phyloP scores from a whole-genome alignment of 2,113 vertebrate species.

The Hassar affinis region DNA sequence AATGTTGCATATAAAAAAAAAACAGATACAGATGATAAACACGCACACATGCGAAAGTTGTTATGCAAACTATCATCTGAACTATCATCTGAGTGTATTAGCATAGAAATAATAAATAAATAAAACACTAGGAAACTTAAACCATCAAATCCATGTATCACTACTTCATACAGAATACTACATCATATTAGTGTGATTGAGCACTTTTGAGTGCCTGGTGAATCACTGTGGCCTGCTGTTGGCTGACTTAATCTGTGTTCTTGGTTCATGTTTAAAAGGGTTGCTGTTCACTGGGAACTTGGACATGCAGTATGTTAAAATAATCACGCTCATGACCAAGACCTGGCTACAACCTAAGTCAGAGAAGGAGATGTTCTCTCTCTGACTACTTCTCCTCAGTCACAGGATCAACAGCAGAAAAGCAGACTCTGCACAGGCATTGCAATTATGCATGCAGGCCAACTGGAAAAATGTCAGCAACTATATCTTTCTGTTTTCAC shows the following conservation, averaged over 20 bases:
- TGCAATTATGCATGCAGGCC: slow-evolving; percentile 18
- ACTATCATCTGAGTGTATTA: background rate
- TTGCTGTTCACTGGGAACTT: slow-evolving; percentile 45
- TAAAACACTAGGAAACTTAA: background rate
- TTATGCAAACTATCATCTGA: background rate
- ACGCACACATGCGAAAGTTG: background rate
- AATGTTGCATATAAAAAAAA: background rate
- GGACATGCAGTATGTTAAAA: slow-evolving; percentile 51
- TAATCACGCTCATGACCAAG: slow-evolving; percentile 44
- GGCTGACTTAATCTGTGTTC: slow-evolving; percentile 39
- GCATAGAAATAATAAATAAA: background rate
- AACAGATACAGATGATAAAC: background rate
- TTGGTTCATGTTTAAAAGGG: slow-evolving; percentile 39
- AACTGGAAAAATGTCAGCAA: slow-evolving; percentile 28
- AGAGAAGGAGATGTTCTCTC: slow-evolving; percentile 19
- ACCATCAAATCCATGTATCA: background rate
- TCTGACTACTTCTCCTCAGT: slow-evolving; percentile 45
- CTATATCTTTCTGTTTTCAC: slow-evolving; percentile 4
- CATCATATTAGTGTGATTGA: background rate
- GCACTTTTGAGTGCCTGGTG: slow-evolving; percentile 7
- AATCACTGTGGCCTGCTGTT: background rate
- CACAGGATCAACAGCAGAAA: slow-evolving; percentile 37
- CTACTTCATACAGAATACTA: background rate
- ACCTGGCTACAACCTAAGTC: slow-evolving; percentile 36
- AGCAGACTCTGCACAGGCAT: slow-evolving; percentile 33